A percentile compares a stretch with the other conserved stretches of the same genome.
These are phyloP conservation scores for Aplidium turbinatum DNA, from an alignment of 23 tunicate genomes.

Conservation along the genomic window DNA sequence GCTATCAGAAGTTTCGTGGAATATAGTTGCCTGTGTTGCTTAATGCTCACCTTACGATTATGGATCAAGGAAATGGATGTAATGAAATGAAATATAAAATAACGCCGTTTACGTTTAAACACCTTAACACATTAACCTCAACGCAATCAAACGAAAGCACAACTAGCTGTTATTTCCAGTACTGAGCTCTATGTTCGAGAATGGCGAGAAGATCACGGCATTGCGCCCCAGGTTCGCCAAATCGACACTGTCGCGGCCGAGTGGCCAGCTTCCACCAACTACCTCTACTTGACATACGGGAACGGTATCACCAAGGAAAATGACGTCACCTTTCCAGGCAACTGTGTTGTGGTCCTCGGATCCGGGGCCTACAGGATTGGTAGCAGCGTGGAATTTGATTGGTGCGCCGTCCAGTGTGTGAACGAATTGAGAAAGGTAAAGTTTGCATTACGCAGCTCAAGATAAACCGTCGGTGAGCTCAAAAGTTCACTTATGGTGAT, in stretches of 20 bases:
- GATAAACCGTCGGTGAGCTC: too few relatives aligned
- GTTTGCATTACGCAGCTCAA: too few relatives aligned
- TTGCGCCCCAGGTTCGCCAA: constrained; percentile 58
- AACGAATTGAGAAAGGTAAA: constrained; percentile 71
- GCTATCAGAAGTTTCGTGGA: too few relatives aligned
- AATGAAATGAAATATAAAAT: too few relatives aligned
- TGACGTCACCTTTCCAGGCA: constrained; percentile 60
- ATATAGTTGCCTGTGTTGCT: too few relatives aligned
- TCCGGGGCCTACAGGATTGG: constrained; percentile 94
- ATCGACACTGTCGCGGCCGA: constrained; percentile 94
- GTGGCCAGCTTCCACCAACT: constrained; percentile 94
- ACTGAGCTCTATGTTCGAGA: constrained; percentile 68
- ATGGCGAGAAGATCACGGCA: constrained; percentile 40
- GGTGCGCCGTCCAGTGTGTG: constrained; percentile 96
- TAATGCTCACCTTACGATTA: too few relatives aligned
- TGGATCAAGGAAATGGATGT: too few relatives aligned
- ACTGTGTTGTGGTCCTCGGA: constrained; percentile 74
- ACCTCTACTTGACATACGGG: constrained; percentile 80
- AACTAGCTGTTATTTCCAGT: constrained; percentile 39
- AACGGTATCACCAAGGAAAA: constrained; percentile 17
- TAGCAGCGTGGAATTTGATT: constrained; percentile 96
- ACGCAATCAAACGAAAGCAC: too few relatives aligned
- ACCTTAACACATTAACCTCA: too few relatives aligned
- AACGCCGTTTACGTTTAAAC: too few relatives aligned
- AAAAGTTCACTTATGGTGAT: too few relatives aligned